Base-by-base conservation (phyloP, 2,113 vertebrate species). In the Tetraodon nigroviridis region DNA sequence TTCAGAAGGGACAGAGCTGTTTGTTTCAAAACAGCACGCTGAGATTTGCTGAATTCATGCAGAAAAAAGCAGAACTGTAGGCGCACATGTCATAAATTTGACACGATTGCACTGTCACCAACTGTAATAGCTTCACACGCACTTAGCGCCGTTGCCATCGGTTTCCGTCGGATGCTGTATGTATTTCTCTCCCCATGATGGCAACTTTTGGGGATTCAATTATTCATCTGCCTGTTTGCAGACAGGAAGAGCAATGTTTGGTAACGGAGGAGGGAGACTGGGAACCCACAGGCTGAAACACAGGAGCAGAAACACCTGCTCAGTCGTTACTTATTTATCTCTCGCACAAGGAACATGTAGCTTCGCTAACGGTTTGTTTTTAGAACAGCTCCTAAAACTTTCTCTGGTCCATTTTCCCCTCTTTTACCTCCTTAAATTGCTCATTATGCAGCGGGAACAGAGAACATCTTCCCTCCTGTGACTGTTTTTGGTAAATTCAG, bases 81-180 rank as follows among this genome's bases (percentile, higher is more conserved):
- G 10, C 32, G 51, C 0, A 51, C 60, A 5, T 61, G 65, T 32
- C 64, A 71, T 76, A 65, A 16, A 46, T 46, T 73, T 64, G 10
- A 46, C 50, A 63, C 61, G 76, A 82, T 76, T 79, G 79, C 69
- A 54, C 61, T 82, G 82, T 85, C 79, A 79, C 62, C 11, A 4
- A 18, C 37, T 58, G 41, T 67, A 80, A 73, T 71, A 68, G 70
- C 75, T 65, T 63, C 65, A 85, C 80, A 81, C 61, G 61, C 5
- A 46, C 71, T 76, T 73, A 61, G 64, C 24, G 4, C 59, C 55
- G 76, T 82, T 78, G 73, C 58, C 71, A 87, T 85, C 70, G 78
- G 82, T 76, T 77, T 74, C 77, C 64, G 74, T 78, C 81, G 69
- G 48, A 61, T 48, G 21, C 53, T 67, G 60, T 76, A 75, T 75